Conservation (phyloP, 2,113 vertebrate species). For the Apus apus region DNA sequence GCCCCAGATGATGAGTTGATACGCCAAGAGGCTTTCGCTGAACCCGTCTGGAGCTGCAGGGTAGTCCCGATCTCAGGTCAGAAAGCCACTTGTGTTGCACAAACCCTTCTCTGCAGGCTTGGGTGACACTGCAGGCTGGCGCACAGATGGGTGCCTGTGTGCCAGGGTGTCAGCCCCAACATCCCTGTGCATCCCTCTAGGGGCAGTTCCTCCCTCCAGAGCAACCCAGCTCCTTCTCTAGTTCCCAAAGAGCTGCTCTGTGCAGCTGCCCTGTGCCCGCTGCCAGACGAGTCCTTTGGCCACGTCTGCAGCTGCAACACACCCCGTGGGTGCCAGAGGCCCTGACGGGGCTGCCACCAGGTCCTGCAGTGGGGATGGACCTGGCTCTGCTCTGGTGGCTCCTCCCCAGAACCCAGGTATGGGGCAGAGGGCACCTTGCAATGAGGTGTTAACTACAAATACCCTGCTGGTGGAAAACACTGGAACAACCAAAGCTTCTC, state of each 20-base stretch:
- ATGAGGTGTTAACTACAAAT: accelerated
- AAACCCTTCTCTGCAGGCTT: not conserved
- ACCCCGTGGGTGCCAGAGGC: no score
- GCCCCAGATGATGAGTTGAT: accelerated
- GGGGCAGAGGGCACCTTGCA: no score
- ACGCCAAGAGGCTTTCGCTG: not conserved
- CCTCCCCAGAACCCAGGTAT: no score
- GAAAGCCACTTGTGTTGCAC: not conserved
- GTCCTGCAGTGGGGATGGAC: no score
- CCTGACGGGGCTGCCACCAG: no score
- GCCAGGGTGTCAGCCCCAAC: not conserved
- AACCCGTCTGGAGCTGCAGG: not conserved
- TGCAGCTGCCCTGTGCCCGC: not conserved
- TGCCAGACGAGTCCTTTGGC: not conserved
- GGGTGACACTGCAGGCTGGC: accelerated
- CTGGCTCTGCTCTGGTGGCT: no score
- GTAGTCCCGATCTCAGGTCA: not conserved
- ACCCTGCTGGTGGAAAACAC: not conserved
- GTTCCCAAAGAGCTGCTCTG: not conserved
- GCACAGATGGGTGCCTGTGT: no score
- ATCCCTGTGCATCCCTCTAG: not conserved
- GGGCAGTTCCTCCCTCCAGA: not conserved
- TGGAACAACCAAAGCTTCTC: accelerated
- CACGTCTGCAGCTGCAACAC: accelerated
- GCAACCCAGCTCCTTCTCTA: not conserved